A percentile compares a stretch with the other conserved stretches of the same genome.
These are phyloP conservation scores for Steinernema khuongi DNA, from an alignment of 1,140 invertebrate genomes.

Conservation along the genomic window DNA sequence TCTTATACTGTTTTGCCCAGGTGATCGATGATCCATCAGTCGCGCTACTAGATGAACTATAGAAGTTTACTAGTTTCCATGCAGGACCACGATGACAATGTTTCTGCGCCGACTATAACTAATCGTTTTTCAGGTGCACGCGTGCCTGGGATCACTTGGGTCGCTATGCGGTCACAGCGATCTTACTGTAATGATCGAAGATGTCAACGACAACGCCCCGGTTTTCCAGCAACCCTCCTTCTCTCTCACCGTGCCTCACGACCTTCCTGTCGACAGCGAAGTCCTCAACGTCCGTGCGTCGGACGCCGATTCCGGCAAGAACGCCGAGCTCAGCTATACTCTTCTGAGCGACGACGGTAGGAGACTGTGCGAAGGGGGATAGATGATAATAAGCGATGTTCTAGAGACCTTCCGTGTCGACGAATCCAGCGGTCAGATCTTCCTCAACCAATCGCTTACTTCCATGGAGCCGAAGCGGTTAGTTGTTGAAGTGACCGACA, in stretches of 20 bases:
- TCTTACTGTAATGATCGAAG: constrained; percentile 37
- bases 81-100: not conserved
- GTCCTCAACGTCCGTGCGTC: constrained; percentile 32
- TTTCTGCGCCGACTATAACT: constrained; percentile 3
- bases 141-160: constrained; percentile 39
- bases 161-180: constrained; percentile 33
- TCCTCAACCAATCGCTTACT: constrained; percentile 23
- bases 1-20: too few relatives aligned
- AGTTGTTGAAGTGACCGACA: constrained; percentile 33
- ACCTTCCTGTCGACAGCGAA: constrained; percentile 37
- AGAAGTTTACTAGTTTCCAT: too few relatives aligned
- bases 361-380: too few relatives aligned
- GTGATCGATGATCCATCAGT: too few relatives aligned
- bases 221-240: constrained; percentile 32
- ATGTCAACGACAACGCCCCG: constrained; percentile 48
- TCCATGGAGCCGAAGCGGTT: not conserved
- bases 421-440: constrained; percentile 32
- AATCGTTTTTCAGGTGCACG: constrained; percentile 41
- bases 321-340: constrained; percentile 35
- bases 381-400: too few relatives aligned
- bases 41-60: too few relatives aligned
- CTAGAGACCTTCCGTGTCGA: constrained; percentile 39
- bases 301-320: constrained; percentile 41
- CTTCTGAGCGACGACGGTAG: constrained; percentile 10
- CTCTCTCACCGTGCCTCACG: constrained; percentile 33